A percentile compares a stretch with the other conserved stretches of the same genome.
Conservation (phyloP, 2,113 vertebrate genomes). For the Pangasianodon gigas region DNA sequence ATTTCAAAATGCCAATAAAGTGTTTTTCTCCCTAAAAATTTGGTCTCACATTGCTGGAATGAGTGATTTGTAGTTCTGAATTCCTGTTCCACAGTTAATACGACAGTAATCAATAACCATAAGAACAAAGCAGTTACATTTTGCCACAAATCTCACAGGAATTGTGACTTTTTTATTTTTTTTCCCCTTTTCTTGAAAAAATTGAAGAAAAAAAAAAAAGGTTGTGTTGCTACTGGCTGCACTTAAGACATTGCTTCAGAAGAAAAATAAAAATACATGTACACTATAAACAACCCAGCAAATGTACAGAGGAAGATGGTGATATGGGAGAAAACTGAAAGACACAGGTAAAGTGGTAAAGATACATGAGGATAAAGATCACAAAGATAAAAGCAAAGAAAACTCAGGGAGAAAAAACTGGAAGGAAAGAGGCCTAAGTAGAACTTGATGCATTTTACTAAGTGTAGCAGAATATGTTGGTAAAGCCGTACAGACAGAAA, state of each 20-base stretch:
- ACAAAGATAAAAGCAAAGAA: neutral
- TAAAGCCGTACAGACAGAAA: constrained; percentile 10
- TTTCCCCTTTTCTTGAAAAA: constrained; percentile 33
- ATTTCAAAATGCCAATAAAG: neutral
- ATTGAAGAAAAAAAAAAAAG: constrained; percentile 20
- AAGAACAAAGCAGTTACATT: neutral
- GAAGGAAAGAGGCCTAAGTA: neutral
- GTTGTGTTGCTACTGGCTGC: constrained; percentile 49
- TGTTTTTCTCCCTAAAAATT: no score
- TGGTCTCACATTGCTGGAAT: no score
- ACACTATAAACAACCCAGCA: constrained; percentile 47
- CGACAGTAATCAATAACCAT: neutral
- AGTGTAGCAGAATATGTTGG: constrained; percentile 5
- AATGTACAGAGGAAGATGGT: constrained; percentile 40
- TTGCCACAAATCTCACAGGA: neutral
- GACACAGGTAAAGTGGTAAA: constrained; percentile 2
- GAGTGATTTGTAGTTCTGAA: no score
- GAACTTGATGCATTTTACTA: neutral
- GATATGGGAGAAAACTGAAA: constrained; percentile 11
- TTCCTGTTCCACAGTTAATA: no score
- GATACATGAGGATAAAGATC: neutral
- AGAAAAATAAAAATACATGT: constrained; percentile 38
- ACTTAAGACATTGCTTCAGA: constrained; percentile 46
- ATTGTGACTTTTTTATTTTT: constrained; percentile 22
- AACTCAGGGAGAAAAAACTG: neutral